A percentile compares a stretch with the other conserved stretches of the same genome.
Conservation (phyloP, 2,797 vertebrate genomes). For the Eulemur rubriventer region DNA sequence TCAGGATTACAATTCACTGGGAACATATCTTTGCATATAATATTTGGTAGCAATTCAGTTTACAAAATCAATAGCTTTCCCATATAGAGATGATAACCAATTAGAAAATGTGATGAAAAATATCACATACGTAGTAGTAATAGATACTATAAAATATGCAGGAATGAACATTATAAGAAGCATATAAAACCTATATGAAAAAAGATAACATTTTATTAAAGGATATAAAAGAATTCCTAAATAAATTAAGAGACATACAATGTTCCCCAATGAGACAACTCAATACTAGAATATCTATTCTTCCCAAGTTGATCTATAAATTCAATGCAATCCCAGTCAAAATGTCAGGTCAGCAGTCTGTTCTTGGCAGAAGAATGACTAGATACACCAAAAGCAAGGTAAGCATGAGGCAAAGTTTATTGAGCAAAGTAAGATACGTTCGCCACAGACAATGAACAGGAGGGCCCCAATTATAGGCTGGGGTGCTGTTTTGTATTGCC, state of each 20-base stretch:
- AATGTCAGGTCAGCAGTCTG: neutral
- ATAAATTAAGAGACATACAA: neutral
- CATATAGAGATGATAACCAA: neutral
- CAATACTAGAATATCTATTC: neutral
- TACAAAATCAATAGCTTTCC: neutral
- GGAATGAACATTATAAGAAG: neutral
- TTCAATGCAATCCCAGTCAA: neutral
- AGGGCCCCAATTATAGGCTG: too few relatives aligned
- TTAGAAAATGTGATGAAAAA: neutral
- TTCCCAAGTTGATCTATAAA: conserved; percentile 6
- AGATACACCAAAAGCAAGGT: too few relatives aligned
- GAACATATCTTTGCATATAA: neutral
- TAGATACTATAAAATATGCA: neutral
- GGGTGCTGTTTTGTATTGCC: too few relatives aligned
- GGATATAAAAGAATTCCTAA: neutral
- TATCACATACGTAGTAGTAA: neutral
- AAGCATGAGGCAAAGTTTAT: too few relatives aligned
- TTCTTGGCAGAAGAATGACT: too few relatives aligned
- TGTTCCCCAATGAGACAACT: neutral
- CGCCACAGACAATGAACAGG: too few relatives aligned
- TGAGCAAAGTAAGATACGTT: too few relatives aligned
- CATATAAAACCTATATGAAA: neutral
- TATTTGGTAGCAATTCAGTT: neutral
- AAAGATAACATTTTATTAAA: conserved; percentile 7
- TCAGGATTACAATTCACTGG: neutral